phyloP scores from a whole-genome alignment of 2,797 vertebrate genomes.

The Sarcoramphus papa region DNA sequence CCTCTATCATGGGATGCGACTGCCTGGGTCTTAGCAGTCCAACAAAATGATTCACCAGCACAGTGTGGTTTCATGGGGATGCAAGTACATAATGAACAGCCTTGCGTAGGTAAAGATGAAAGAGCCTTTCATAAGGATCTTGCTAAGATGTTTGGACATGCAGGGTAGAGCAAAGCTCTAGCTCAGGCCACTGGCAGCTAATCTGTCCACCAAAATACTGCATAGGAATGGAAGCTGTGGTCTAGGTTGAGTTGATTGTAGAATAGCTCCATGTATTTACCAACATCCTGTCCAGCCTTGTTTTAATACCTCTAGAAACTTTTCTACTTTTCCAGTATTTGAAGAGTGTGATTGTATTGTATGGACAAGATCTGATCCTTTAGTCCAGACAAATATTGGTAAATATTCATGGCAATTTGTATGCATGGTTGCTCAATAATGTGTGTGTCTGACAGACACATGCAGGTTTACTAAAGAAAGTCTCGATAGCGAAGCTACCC shows the following conservation, averaged over 20 bases:
- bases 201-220: not conserved
- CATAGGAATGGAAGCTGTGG: not conserved
- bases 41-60: not conserved
- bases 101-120: accelerated
- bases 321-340: not conserved
- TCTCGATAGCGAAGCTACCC: not conserved
- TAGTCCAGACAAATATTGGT: not conserved
- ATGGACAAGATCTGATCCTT: not conserved
- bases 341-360: not conserved
- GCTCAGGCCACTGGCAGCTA: not conserved
- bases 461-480: not conserved
- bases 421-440: accelerated
- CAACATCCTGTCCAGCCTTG: not conserved
- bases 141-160: not conserved
- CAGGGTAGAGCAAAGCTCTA: not conserved
- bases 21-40: not conserved
- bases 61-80: not conserved
- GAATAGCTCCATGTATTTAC: not conserved
- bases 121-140: not conserved
- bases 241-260: not conserved
- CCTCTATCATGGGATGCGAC: not conserved
- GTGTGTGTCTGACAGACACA: not conserved
- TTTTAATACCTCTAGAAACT: not conserved
- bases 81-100: not conserved
- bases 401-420: not conserved